Evolutionary conservation across 2,797 vertebrate species (phyloP).

Genomic region (Holocentrus rufus): DNA sequence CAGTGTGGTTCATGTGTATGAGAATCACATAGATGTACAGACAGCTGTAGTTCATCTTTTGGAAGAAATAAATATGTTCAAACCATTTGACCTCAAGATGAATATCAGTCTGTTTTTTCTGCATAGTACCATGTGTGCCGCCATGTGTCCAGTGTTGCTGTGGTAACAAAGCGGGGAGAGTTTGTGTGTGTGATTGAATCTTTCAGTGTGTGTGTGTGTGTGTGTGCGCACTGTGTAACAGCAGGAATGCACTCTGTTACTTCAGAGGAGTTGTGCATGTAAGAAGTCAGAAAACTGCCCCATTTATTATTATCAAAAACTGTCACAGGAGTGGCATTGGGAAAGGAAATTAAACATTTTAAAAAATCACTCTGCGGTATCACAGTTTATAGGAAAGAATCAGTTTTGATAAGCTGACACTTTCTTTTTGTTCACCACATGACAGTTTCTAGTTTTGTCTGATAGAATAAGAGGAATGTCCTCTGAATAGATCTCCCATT

Average conservation of each 20-base stretch:
- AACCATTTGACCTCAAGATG: not conserved
- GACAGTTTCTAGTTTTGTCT: not conserved
- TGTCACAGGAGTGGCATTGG: not conserved
- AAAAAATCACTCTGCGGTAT: too few relatives aligned
- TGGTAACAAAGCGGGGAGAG: constrained; percentile 49
- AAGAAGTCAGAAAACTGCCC: not conserved
- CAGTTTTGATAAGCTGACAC: not conserved
- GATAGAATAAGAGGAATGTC: constrained; percentile 21
- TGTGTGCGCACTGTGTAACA: constrained; percentile 13
- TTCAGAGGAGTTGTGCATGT: constrained; percentile 12
- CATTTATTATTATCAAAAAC: constrained; percentile 4
- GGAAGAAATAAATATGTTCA: not conserved
- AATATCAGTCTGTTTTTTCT: constrained; percentile 2
- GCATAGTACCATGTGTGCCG: constrained; percentile 32
- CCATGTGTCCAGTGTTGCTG: constrained; percentile 57
- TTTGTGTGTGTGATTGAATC: constrained; percentile 10
- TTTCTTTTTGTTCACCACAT: not conserved
- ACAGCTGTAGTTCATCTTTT: not conserved
- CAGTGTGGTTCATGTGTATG: not conserved
- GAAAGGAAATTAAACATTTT: not conserved
- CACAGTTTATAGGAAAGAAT: not conserved
- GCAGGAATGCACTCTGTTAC: constrained; percentile 13
- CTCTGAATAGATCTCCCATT: constrained; percentile 30
- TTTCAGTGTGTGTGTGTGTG: constrained; percentile 10
- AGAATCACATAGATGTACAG: not conserved